phyloP scores from a whole-genome alignment of 2,888 invertebrate species.

The Brachynemurus nebulosus region DNA sequence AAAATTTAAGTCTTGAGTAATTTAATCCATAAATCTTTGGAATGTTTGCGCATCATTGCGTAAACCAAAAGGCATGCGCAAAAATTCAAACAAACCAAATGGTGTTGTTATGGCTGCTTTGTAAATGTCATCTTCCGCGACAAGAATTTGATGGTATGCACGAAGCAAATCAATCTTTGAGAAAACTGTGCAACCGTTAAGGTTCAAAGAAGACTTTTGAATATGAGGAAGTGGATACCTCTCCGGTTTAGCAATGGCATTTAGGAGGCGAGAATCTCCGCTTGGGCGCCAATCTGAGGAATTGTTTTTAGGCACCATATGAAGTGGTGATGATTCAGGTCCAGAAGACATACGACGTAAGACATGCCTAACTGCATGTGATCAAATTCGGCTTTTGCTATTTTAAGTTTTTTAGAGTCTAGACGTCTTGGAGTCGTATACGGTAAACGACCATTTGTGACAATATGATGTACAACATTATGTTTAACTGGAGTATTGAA shows the following conservation, averaged over 20 bases:
- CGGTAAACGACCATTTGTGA: background rate
- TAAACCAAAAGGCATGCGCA: too few species aligned
- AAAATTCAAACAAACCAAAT: background rate
- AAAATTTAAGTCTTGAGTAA: background rate
- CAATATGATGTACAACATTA: background rate
- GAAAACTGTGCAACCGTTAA: background rate
- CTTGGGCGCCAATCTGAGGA: background rate
- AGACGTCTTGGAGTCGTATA: background rate
- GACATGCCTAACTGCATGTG: background rate
- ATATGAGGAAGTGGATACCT: background rate
- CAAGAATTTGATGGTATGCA: background rate
- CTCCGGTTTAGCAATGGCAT: background rate
- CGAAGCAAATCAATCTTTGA: background rate
- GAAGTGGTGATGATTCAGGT: background rate
- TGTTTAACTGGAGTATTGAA: background rate
- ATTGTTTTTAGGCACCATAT: background rate
- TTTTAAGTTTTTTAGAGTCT: background rate
- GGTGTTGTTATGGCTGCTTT: background rate
- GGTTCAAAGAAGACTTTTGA: background rate
- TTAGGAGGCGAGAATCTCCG: background rate
- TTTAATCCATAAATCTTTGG: background rate
- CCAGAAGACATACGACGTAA: background rate
- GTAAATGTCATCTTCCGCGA: background rate
- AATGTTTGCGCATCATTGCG: slow-evolving; percentile 1
- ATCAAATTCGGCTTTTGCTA: background rate